Conservation (phyloP, 2,797 vertebrate genomes). For the Acanthopagrus latus region DNA sequence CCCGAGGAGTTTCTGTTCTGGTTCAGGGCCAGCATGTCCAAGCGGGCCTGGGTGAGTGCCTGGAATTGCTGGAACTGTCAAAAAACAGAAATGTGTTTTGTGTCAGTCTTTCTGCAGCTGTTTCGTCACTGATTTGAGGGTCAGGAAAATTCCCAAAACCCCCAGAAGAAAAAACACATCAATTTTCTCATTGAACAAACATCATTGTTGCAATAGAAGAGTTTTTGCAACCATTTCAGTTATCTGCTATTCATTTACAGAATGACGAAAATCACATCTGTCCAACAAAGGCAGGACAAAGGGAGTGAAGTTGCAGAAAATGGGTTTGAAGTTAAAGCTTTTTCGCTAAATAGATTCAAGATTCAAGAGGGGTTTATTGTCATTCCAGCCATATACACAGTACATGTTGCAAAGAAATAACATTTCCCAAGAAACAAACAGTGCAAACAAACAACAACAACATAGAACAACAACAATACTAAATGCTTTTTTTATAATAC, state of each 20-base stretch:
- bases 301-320: not conserved
- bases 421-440: no score
- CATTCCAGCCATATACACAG: no score
- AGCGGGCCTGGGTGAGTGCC: slow-evolving; percentile 79
- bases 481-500: no score
- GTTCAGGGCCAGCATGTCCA: slow-evolving; percentile 81
- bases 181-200: not conserved
- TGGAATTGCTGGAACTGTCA: slow-evolving; percentile 86
- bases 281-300: not conserved
- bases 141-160: slow-evolving; percentile 18
- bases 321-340: not conserved
- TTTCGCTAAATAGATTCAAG: no score
- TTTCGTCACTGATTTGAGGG: not conserved
- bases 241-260: not conserved
- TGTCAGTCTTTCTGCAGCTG: slow-evolving; percentile 37
- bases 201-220: not conserved
- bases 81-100: not conserved
- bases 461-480: no score
- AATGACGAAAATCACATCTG: not conserved
- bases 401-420: no score
- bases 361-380: no score
- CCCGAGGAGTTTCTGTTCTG: slow-evolving; percentile 84
- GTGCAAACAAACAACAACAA: no score
- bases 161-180: not conserved
- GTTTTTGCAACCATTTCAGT: slow-evolving; percentile 3